phyloP scores from a whole-genome alignment of 1,140 invertebrate genomes.

The Sitodiplosis mosellana region DNA sequence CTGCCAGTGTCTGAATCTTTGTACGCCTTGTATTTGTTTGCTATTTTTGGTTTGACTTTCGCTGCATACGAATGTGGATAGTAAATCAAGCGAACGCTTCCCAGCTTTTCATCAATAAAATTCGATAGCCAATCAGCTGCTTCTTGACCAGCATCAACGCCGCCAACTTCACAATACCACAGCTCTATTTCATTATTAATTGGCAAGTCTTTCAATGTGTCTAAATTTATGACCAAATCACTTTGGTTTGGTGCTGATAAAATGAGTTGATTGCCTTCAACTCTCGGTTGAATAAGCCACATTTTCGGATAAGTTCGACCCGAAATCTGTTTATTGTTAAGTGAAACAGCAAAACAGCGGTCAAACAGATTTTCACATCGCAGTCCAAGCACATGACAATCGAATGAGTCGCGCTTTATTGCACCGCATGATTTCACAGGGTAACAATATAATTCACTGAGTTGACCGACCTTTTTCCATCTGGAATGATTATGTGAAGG shows the following conservation, averaged over 20 bases:
- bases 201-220: slow-evolving; percentile 15
- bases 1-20: slow-evolving; percentile 15
- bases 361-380: slow-evolving; percentile 27
- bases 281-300: slow-evolving; percentile 27
- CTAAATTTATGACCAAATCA: slow-evolving; percentile 27
- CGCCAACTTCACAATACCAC: slow-evolving; percentile 29
- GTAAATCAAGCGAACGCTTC: slow-evolving; percentile 34
- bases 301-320: slow-evolving; percentile 30
- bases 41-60: not conserved
- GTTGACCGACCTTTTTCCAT: slow-evolving; percentile 27
- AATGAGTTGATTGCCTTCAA: slow-evolving; percentile 19
- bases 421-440: slow-evolving; percentile 33
- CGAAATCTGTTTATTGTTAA: slow-evolving; percentile 30
- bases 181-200: slow-evolving; percentile 25
- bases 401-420: slow-evolving; percentile 18
- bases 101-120: slow-evolving; percentile 32
- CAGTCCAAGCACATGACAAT: slow-evolving; percentile 28
- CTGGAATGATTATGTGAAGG: not conserved
- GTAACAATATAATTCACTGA: slow-evolving; percentile 28
- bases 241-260: slow-evolving; percentile 29
- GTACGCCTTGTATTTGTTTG: not conserved
- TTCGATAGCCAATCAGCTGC: slow-evolving; percentile 38
- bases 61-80: slow-evolving; percentile 24
- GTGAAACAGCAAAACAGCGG: slow-evolving; percentile 28
- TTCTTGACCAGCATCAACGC: slow-evolving; percentile 39